Evolutionary conservation across 2,113 vertebrate genomes (phyloP).

Genomic region (Corythaeola cristata): DNA sequence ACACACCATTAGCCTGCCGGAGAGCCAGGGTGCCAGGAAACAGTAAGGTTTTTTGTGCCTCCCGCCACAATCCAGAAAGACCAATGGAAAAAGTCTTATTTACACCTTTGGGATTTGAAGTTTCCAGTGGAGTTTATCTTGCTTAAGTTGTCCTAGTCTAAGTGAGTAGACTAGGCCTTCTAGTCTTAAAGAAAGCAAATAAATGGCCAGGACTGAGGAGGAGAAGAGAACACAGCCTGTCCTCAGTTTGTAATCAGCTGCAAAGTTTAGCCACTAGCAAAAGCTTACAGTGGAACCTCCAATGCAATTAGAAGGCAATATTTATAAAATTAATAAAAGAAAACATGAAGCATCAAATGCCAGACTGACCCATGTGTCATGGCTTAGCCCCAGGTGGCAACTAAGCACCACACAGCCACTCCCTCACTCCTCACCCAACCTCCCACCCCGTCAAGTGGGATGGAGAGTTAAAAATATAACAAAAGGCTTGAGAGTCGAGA

Average conservation of each 20-base stretch:
- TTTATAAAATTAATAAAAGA: neutral
- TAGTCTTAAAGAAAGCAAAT: neutral
- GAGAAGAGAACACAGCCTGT: neutral
- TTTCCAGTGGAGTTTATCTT: neutral
- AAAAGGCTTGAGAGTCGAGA: no score
- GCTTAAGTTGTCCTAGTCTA: neutral
- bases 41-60: neutral
- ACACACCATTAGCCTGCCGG: neutral
- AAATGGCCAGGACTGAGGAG: neutral
- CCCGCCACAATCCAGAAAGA: neutral
- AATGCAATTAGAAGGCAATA: neutral
- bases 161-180: neutral
- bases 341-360: neutral
- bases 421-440: no score
- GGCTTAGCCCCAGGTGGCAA: no score
- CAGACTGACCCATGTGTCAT: neutral
- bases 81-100: neutral
- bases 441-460: no score
- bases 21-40: neutral
- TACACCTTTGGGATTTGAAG: neutral
- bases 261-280: neutral
- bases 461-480: no score
- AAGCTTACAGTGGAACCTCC: neutral
- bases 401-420: no score
- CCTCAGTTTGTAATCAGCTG: neutral